phyloP scores from a whole-genome alignment of 2,113 vertebrate genomes.

The Pluvialis apricaria region DNA sequence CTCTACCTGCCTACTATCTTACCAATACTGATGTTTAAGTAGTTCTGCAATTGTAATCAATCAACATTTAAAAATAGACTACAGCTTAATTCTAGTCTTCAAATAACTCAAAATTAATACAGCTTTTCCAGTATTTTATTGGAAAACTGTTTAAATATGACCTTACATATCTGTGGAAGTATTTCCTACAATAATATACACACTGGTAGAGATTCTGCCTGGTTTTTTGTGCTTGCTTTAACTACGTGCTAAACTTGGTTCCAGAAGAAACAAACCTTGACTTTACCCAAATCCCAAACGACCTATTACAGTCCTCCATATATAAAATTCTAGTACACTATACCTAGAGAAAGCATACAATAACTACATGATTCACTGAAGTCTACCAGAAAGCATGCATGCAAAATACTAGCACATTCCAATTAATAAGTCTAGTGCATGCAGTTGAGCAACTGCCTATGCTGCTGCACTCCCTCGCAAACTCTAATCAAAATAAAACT shows the following conservation, averaged over 20 bases:
- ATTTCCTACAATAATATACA: neutral
- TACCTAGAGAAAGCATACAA: neutral
- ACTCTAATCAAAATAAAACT: neutral
- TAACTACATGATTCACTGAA: neutral
- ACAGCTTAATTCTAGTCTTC: neutral
- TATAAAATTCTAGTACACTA: neutral
- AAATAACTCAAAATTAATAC: neutral
- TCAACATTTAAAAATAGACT: neutral
- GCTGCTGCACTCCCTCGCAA: neutral
- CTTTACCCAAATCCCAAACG: neutral
- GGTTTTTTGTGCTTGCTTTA: neutral
- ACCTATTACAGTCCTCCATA: neutral
- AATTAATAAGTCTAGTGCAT: neutral
- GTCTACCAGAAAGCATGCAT: neutral
- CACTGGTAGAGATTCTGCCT: neutral
- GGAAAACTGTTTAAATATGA: neutral
- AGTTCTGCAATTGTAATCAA: neutral
- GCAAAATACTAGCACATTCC: neutral
- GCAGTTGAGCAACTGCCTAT: neutral
- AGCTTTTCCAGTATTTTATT: neutral
- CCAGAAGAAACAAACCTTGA: neutral
- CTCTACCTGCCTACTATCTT: neutral
- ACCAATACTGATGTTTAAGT: neutral
- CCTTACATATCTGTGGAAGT: neutral
- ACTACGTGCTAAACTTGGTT: neutral